Conservation (phyloP, 2,797 vertebrate genomes). For the Sphenopsis melanotis region DNA sequence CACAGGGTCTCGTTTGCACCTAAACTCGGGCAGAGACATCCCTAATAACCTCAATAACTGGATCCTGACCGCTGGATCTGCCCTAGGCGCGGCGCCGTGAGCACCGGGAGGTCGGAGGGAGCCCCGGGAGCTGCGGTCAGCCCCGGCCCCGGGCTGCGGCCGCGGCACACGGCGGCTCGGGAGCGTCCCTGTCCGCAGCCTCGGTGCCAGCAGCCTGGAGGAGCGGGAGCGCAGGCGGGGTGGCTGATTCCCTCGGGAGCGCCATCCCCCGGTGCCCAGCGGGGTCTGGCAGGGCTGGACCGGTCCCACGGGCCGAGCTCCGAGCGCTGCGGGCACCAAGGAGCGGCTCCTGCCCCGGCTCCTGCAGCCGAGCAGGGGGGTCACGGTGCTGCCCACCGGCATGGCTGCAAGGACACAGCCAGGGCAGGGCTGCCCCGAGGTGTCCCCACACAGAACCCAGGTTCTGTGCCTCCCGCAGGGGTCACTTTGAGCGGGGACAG, state of each 20-base stretch:
- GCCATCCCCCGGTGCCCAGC: not conserved
- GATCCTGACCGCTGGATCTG: not conserved
- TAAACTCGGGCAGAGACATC: too few relatives aligned
- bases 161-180: not conserved
- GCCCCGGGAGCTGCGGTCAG: not conserved
- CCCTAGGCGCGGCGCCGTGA: accelerated
- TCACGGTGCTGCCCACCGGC: not conserved
- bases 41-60: too few relatives aligned
- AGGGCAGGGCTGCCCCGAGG: not conserved
- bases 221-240: too few relatives aligned
- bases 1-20: not conserved
- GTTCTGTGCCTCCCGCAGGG: not conserved
- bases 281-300: not conserved
- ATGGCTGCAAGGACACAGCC: not conserved
- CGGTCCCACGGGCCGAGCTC: accelerated
- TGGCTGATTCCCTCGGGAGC: too few relatives aligned
- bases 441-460: not conserved
- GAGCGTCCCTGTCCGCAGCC: not conserved
- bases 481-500: accelerated
- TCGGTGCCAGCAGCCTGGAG: not conserved
- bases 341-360: not conserved
- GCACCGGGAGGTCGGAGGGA: not conserved
- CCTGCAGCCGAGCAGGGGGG: not conserved
- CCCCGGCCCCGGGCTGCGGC: accelerated
- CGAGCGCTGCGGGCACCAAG: accelerated